Conservation (phyloP, 2,888 invertebrate species). For the Caenorhabditis virilis region DNA sequence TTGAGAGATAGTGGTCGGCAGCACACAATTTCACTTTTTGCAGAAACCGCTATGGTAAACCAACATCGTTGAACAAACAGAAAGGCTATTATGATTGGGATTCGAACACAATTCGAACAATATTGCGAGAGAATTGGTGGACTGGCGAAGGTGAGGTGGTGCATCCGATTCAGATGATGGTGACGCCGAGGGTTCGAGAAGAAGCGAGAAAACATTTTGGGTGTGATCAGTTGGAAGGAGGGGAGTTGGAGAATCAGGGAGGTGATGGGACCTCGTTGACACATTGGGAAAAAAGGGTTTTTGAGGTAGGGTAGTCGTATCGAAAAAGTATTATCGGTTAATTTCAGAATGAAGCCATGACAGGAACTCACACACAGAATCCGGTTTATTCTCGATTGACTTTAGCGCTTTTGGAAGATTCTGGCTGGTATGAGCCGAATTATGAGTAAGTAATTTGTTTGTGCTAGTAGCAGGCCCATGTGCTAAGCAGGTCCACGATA, state of each 20-base stretch:
- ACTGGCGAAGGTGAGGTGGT: conserved; percentile 79
- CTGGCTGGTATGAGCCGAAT: conserved; percentile 77
- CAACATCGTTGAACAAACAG: conserved; percentile 57
- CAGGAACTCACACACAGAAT: conserved; percentile 96
- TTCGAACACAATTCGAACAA: conserved; percentile 81
- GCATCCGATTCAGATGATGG: conserved; percentile 82
- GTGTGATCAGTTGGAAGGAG: conserved; percentile 80
- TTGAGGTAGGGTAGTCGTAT: conserved; percentile 78
- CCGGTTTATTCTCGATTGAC: conserved; percentile 93
- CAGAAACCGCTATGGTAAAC: conserved; percentile 63
- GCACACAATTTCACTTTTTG: conserved; percentile 8
- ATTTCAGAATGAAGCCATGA: conserved; percentile 95
- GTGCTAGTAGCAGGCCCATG: too few relatives aligned
- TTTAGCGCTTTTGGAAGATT: conserved; percentile 94
- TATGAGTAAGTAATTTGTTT: conserved; percentile 58
- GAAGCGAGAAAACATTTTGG: conserved; percentile 75
- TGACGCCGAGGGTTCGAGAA: conserved; percentile 84
- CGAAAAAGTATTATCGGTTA: not conserved
- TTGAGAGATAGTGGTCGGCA: conserved; percentile 1
- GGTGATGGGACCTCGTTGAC: conserved; percentile 94
- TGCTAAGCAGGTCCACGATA: too few relatives aligned
- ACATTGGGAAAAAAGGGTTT: conserved; percentile 97
- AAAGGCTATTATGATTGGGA: conserved; percentile 83
- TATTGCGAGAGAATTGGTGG: conserved; percentile 79
- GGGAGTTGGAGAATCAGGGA: conserved; percentile 96